Base-by-base conservation (phyloP, 2,888 invertebrate species). In the Lasioglossum pauxillum region DNA sequence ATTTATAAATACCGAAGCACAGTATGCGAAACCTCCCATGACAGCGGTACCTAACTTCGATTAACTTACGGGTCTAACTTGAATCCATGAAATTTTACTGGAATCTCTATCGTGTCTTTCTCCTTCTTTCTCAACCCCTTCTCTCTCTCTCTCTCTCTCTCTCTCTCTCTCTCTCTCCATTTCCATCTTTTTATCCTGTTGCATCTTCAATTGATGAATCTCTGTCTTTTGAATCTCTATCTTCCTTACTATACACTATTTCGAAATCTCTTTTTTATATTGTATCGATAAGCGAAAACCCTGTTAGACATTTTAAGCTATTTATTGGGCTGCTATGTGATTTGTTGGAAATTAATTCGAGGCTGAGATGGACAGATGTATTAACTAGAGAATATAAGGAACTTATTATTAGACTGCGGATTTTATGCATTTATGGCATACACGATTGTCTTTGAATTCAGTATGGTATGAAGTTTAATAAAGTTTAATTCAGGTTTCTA, bases 301-400 rank as follows among this genome's bases (percentile, higher is more conserved):
- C 86, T 92, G 89, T 93, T 91, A 91, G 89, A 92, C 78, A 83
- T 91, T 91, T 90, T 91, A 91, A 92, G 89, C 89, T 92, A 92
- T 92, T 92, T 91, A 93, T 93, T 93, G 88, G 93, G 92, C 89
- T 92, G 90, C 88, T 91, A 91, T 92, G 92, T 93, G 91, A 93
- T 92, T 91, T 89, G 90, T 93, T 91, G 84, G 81, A 84, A 89
- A 92, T 93, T 91, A 89, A 91, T 92, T 91, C 90, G 84, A 69
- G 80, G 89, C 49, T 41, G 71, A 71, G 71, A 71, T 41, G 71
- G 71, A 41, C 71, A 41, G 71, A 71, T 71, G 71, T 71, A 71
- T 41, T 71, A 41, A 71, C 38, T 71, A 74, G 74, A 74, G 49
- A 49, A 74, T 23, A 49, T 49, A 74, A 69, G 69, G 38, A 69